Evolutionary conservation across 2,888 invertebrate species (phyloP).

Genomic region (Hyppa rectilinea): DNA sequence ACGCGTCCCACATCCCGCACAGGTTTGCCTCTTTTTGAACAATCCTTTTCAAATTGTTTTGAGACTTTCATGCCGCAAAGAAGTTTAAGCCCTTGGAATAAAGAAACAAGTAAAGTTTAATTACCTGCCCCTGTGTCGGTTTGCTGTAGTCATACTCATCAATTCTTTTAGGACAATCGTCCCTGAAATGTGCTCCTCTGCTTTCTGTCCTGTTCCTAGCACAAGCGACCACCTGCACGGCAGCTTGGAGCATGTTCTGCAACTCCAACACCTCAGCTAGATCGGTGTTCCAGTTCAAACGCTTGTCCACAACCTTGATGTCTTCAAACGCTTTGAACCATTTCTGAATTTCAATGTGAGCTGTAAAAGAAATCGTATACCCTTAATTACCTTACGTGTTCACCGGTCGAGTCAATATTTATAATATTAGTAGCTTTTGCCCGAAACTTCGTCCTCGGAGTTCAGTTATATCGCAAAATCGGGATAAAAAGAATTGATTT

Average conservation of each 20-base stretch:
- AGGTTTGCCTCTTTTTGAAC: neutral
- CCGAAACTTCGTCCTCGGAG: too few species aligned
- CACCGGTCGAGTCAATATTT: too few species aligned
- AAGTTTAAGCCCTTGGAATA: neutral
- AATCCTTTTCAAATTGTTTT: neutral
- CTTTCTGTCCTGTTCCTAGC: constrained; percentile 99
- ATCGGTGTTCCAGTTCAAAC: constrained; percentile 98
- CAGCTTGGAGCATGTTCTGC: constrained; percentile 98
- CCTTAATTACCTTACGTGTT: too few species aligned
- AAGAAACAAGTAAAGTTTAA: neutral
- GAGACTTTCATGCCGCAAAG: neutral
- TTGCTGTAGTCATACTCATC: constrained; percentile 99
- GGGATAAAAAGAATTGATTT: too few species aligned
- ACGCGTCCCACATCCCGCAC: neutral
- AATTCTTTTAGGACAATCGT: constrained; percentile 96
- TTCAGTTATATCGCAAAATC: too few species aligned
- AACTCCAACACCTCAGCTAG: constrained; percentile 98
- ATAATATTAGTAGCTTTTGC: too few species aligned
- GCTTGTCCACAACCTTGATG: constrained; percentile 93
- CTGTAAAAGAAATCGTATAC: constrained; percentile 63
- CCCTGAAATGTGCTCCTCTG: constrained; percentile 99
- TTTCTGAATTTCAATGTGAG: constrained; percentile 91
- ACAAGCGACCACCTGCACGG: constrained; percentile 94
- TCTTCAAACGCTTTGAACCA: constrained; percentile 94
- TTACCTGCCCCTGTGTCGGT: constrained; percentile 94